A percentile compares a stretch with the other conserved stretches of the same genome.
These are phyloP conservation scores for Musca domestica DNA, from an alignment of 1,140 invertebrate genomes.

Conservation along the genomic window DNA sequence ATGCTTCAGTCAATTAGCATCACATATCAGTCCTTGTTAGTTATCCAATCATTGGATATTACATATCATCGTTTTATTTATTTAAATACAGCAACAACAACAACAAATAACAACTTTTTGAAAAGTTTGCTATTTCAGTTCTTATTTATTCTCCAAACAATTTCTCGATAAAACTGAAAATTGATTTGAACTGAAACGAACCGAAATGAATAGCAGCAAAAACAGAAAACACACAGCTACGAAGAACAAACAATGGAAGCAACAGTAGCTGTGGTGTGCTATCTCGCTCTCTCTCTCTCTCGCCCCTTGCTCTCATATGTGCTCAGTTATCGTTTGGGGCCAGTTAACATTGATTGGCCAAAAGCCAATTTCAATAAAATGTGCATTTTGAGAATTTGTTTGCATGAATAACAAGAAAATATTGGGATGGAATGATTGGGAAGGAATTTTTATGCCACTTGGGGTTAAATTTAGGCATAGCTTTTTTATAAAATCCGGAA, in stretches of 20 bases:
- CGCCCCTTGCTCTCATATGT: too few species aligned
- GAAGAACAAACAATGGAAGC: neutral
- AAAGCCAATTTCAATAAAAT: slow-evolving; percentile 5
- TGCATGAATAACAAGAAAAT: too few species aligned
- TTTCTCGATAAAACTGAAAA: neutral
- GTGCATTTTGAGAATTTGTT: too few species aligned
- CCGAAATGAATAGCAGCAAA: neutral
- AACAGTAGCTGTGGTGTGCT: neutral
- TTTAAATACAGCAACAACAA: neutral
- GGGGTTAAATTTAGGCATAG: too few species aligned
- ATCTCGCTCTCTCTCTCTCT: neutral
- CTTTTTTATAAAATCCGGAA: too few species aligned
- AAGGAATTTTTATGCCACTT: too few species aligned
- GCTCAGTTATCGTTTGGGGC: neutral
- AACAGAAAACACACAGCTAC: neutral
- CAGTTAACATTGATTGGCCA: slow-evolving; percentile 9
- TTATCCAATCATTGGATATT: too few species aligned
- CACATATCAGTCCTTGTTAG: too few species aligned
- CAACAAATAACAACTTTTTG: neutral
- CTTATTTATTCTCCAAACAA: neutral
- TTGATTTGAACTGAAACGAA: neutral
- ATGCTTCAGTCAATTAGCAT: too few species aligned
- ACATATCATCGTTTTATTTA: too few species aligned
- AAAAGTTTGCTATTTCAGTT: too few species aligned
- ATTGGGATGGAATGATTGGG: too few species aligned